Conservation (phyloP, 2,888 invertebrate genomes). For the Tridacna crocea region DNA sequence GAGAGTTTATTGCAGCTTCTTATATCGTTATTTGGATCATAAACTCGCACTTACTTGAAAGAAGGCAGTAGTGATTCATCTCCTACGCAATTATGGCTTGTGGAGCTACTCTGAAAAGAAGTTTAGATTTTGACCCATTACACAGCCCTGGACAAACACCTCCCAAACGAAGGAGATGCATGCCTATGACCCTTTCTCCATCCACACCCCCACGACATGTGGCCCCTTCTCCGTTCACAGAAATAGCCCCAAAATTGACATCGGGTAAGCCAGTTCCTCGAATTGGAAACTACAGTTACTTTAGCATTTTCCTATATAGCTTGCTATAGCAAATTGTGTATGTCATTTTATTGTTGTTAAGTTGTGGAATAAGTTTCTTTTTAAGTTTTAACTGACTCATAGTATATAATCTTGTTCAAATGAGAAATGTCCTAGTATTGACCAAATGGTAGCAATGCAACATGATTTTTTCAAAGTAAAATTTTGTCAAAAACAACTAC, state of each 20-base stretch:
- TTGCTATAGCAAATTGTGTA: too few species aligned
- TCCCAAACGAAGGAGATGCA: constrained; percentile 95
- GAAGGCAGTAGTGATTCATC: background rate
- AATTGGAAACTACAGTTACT: too few species aligned
- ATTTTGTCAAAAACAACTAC: too few species aligned
- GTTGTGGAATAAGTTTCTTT: too few species aligned
- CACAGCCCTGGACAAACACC: constrained; percentile 90
- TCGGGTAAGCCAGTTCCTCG: constrained; percentile 89
- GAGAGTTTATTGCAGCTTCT: background rate
- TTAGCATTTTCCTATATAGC: too few species aligned
- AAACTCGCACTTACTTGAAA: background rate
- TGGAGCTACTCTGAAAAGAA: constrained; percentile 95
- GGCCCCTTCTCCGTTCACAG: constrained; percentile 90
- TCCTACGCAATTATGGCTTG: constrained; percentile 91
- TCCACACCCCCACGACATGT: constrained; percentile 84
- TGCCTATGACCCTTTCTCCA: constrained; percentile 91
- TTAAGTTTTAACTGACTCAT: too few species aligned
- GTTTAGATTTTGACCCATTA: constrained; percentile 96
- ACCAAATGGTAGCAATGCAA: too few species aligned
- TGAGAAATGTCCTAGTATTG: too few species aligned
- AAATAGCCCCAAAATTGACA: constrained; percentile 93
- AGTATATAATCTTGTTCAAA: too few species aligned
- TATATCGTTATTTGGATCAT: background rate
- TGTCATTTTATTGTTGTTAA: too few species aligned
- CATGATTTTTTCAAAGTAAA: too few species aligned